Base-by-base conservation (phyloP, 2,797 vertebrate genomes). In the Vultur gryphus region DNA sequence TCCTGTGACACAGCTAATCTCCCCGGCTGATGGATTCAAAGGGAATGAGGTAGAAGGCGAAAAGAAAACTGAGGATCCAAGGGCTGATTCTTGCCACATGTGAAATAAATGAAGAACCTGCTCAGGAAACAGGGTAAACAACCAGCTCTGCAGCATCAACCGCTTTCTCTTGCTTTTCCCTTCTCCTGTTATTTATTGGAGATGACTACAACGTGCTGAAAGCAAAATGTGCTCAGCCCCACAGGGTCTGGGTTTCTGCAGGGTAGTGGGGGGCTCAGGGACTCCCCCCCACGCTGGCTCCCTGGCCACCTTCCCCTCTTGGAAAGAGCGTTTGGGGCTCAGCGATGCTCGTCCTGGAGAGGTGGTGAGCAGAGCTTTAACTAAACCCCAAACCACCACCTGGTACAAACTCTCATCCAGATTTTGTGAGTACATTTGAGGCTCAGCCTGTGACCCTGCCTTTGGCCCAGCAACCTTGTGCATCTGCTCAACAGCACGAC, bases 1-100 rank as follows among this genome's bases (percentile, higher is more conserved):
- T 96, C 93, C 90, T 93, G 64, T 96, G 96, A 96, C 97, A 89
- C 92, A 8, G 31, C 66, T 96, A 18, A 94, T 95, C 69, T 75
- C 43, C 48, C 90, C 10, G 59, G 25, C 54, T 89, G 89, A 81
- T 81, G 70, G 89, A 88, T 86, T 83, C 35, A 95, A 93, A 87
- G 64, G n/a, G 64, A 87, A 87, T 43, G 79, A 94, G 48, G 75
- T 54, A 71, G 82, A 71, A 87, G 23, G 54, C 93, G 64, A 49
- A 61, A 72, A 81, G 83, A 86, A 94, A 86, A 49, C 65, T 75
- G 61, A 41, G 61, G 67, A 89, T 87, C 65, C 77, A 35, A 75
- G 75, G 43, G 24, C 51, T 91, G 89, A 71, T 91, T 82, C 77
- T 58, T 83, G 69, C 46, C 90, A 94, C 67, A 72, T 72, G 76